Percentiles rank a stretch among this genome's conserved stretches.
phyloP scores from a whole-genome alignment of 2,888 invertebrate species.

The Nomada hirtipes region DNA sequence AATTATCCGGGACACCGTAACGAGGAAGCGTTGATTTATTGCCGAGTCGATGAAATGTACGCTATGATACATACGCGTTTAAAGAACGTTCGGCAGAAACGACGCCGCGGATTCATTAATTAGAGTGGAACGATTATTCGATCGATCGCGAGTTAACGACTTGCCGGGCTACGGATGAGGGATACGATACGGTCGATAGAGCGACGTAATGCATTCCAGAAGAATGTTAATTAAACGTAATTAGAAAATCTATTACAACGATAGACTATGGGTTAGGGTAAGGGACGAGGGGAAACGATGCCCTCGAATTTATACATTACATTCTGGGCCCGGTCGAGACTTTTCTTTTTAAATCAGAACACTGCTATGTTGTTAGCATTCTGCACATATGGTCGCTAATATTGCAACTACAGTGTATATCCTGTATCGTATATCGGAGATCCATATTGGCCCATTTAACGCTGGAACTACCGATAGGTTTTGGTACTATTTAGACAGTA shows the following conservation, averaged over 20 bases:
- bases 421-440: no score
- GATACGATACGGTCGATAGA: constrained; percentile 18
- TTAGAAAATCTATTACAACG: constrained; percentile 31
- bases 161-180: constrained; percentile 9
- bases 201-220: constrained; percentile 8
- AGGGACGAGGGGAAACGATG: background rate
- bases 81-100: no score
- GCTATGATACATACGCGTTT: constrained; percentile 29
- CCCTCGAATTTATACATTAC: constrained; percentile 6
- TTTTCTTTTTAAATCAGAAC: no score
- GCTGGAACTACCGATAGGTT: no score
- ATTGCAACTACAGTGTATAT: no score
- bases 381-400: no score
- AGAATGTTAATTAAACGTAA: constrained; percentile 54
- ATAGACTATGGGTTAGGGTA: background rate
- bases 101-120: constrained; percentile 49
- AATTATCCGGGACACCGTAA: constrained; percentile 65
- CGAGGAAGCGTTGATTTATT: constrained; percentile 62
- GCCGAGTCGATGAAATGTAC: constrained; percentile 40
- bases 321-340: background rate
- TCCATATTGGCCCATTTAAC: no score
- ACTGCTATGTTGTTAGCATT: no score
- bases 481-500: no score
- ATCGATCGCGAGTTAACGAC: constrained; percentile 56
- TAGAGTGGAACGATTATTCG: constrained; percentile 58